Conservation (phyloP, 2,113 vertebrate species). For the Hassar affinis region DNA sequence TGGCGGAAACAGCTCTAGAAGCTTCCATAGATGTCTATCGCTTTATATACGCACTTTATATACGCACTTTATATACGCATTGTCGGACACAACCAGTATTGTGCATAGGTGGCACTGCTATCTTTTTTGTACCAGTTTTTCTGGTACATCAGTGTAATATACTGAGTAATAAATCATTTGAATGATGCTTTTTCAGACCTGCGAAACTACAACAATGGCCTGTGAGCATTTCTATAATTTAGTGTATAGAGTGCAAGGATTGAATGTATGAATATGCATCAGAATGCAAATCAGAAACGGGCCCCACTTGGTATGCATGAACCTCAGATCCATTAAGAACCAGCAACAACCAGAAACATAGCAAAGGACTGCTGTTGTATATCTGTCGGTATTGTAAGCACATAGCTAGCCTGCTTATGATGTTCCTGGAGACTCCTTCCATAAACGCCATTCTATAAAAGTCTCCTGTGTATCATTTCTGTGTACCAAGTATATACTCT, state of each 20-base stretch:
- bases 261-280: background rate
- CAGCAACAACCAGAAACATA: background rate
- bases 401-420: too few relatives aligned
- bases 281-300: background rate
- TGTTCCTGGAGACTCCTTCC: background rate
- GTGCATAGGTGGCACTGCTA: too few relatives aligned
- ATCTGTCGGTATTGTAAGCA: too few relatives aligned
- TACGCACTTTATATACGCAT: too few relatives aligned
- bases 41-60: too few relatives aligned
- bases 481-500: too few relatives aligned
- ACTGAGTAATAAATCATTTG: background rate
- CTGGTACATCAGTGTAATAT: background rate
- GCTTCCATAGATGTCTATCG: too few relatives aligned
- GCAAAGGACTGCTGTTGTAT: too few relatives aligned
- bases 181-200: background rate
- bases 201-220: background rate
- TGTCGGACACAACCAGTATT: too few relatives aligned
- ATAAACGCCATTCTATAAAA: background rate
- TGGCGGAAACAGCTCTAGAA: too few relatives aligned
- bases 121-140: too few relatives aligned
- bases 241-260: background rate
- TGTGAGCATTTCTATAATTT: background rate
- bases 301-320: background rate
- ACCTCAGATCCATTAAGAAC: background rate
- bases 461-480: background rate